Percentiles rank a stretch among this genome's conserved stretches.
phyloP scores from a whole-genome alignment of 2,113 vertebrate species.

The Desmodus rotundus region DNA sequence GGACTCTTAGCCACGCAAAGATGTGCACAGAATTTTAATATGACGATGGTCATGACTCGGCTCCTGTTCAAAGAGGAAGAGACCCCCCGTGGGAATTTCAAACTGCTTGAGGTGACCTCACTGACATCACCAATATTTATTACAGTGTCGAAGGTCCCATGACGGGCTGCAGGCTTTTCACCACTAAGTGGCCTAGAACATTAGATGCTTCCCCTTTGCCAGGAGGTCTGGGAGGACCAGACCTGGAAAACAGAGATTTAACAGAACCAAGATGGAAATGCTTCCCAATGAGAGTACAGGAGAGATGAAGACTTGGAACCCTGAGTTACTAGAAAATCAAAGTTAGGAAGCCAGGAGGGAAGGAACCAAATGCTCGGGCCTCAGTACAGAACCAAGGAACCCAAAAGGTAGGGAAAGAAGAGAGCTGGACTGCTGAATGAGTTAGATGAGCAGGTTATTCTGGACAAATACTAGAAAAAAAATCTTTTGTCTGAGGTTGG shows the following conservation, averaged over 20 bases:
- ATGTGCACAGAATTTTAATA: background rate
- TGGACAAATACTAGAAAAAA: background rate
- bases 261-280: background rate
- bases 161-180: background rate
- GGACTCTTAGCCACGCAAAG: background rate
- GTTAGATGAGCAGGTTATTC: background rate
- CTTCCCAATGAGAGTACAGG: background rate
- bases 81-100: background rate
- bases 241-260: background rate
- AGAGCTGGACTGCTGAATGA: accelerated
- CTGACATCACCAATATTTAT: background rate
- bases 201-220: background rate
- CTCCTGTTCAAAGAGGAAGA: background rate
- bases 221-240: background rate
- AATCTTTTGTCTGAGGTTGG: background rate
- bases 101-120: background rate
- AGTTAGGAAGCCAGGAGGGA: background rate
- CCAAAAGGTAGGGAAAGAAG: background rate
- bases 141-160: background rate
- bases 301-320: too few relatives aligned
- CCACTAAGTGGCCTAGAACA: background rate
- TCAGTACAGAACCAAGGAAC: background rate
- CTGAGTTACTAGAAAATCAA: background rate
- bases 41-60: background rate
- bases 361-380: background rate